Conservation (phyloP, 1,140 invertebrate species). For the Plectrocnemia conspersa region DNA sequence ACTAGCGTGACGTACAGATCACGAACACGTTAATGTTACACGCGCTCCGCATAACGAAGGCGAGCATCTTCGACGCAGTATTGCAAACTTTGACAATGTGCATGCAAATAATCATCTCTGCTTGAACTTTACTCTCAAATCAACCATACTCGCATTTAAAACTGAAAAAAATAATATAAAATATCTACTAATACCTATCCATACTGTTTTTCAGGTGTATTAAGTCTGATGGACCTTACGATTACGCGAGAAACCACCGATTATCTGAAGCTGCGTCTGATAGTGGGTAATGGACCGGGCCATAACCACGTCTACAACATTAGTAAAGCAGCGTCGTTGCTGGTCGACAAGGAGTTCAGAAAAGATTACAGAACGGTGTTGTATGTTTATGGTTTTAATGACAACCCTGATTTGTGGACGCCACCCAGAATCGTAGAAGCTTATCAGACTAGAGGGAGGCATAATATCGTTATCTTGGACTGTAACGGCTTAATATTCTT, state of each 20-base stretch:
- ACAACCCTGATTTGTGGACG: background rate
- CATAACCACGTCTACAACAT: slow-evolving; percentile 27
- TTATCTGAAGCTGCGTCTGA: slow-evolving; percentile 7
- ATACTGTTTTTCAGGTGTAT: slow-evolving; percentile 11
- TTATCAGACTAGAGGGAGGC: slow-evolving; percentile 15
- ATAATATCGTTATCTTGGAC: slow-evolving; percentile 24
- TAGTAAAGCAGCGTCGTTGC: slow-evolving; percentile 13
- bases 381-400: slow-evolving; percentile 19
- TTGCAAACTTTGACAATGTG: no score
- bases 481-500: background rate
- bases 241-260: slow-evolving; percentile 5
- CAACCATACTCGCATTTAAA: no score
- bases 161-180: no score
- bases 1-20: no score
- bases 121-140: no score
- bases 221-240: slow-evolving; percentile 18
- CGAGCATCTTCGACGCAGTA: no score
- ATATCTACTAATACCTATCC: no score
- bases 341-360: slow-evolving; percentile 16
- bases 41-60: no score
- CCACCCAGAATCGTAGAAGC: slow-evolving; percentile 2
- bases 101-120: no score
- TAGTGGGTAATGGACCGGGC: background rate
- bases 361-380: slow-evolving; percentile 24
- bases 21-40: no score